phyloP scores from a whole-genome alignment of 2,888 invertebrate genomes.

The Aphidoletes aphidimyza region DNA sequence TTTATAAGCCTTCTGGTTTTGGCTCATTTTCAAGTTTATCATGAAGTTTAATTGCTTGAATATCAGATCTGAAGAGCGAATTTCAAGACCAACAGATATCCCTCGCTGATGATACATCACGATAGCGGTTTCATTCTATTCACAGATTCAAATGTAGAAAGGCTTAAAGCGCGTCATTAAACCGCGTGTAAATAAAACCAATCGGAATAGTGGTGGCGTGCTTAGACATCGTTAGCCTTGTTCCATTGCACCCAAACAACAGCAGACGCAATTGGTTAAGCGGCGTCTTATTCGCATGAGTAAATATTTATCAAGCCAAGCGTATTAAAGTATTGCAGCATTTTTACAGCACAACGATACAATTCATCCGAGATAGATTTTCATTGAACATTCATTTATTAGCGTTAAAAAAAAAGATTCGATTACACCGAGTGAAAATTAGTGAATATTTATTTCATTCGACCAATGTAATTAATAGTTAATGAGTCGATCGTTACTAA shows the following conservation, averaged over 20 bases:
- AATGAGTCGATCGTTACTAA: no score
- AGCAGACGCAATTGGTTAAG: background rate
- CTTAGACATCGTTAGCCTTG: slow-evolving; percentile 15
- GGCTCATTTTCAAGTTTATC: no score
- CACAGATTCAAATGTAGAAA: no score
- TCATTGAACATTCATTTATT: background rate
- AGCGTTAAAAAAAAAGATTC: background rate
- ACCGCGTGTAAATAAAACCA: background rate
- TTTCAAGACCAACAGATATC: background rate
- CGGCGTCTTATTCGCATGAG: slow-evolving; percentile 20
- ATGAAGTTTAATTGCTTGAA: background rate
- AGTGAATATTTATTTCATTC: background rate
- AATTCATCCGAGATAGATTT: background rate
- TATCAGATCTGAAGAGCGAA: no score
- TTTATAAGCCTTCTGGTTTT: background rate
- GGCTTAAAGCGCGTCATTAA: background rate
- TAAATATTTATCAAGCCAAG: slow-evolving; percentile 1
- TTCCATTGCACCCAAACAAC: background rate
- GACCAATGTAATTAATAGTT: background rate
- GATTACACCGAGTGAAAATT: background rate
- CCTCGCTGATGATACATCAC: background rate
- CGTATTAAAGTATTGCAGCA: no score
- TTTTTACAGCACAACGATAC: background rate
- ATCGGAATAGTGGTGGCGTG: background rate
- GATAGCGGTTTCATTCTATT: no score